Conservation (phyloP, 2,797 vertebrate genomes). For the Gadopsis marmoratus region DNA sequence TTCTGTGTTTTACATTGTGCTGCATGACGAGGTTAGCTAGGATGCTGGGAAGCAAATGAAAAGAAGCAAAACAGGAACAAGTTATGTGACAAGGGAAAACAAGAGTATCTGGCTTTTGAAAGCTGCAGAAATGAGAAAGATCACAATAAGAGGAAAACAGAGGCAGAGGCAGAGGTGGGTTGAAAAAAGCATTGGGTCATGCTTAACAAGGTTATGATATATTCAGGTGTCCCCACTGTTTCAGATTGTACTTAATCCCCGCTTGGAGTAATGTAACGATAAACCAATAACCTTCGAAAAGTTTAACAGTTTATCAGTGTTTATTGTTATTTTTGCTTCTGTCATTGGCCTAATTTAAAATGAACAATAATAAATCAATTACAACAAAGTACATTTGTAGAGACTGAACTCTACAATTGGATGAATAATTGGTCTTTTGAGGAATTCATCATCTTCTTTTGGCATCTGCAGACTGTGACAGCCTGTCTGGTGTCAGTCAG, state of each 20-base stretch:
- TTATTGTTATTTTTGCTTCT: not conserved
- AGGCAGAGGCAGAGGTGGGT: constrained; percentile 31
- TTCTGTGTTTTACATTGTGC: constrained; percentile 14
- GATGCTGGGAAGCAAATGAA: constrained; percentile 16
- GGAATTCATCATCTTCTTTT: constrained; percentile 21
- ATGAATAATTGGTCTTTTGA: constrained; percentile 31
- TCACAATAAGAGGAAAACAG: constrained; percentile 12
- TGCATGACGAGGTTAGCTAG: not conserved
- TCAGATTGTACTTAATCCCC: not conserved
- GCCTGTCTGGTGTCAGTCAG: constrained; percentile 23
- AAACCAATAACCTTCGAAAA: not conserved
- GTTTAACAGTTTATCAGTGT: too few relatives aligned
- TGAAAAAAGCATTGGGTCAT: constrained; percentile 7
- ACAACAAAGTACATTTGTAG: not conserved
- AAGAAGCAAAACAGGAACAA: not conserved
- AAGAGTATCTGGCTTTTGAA: constrained; percentile 23
- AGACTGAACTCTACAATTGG: not conserved
- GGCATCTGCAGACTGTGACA: constrained; percentile 11
- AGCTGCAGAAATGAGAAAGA: constrained; percentile 26
- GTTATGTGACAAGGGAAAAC: constrained; percentile 8
- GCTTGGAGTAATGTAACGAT: not conserved
- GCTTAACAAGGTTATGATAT: not conserved
- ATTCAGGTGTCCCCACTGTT: not conserved
- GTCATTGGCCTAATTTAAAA: not conserved
- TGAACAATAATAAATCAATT: not conserved